Conservation (phyloP, 2,113 vertebrate species). For the Halichoerus grypus region DNA sequence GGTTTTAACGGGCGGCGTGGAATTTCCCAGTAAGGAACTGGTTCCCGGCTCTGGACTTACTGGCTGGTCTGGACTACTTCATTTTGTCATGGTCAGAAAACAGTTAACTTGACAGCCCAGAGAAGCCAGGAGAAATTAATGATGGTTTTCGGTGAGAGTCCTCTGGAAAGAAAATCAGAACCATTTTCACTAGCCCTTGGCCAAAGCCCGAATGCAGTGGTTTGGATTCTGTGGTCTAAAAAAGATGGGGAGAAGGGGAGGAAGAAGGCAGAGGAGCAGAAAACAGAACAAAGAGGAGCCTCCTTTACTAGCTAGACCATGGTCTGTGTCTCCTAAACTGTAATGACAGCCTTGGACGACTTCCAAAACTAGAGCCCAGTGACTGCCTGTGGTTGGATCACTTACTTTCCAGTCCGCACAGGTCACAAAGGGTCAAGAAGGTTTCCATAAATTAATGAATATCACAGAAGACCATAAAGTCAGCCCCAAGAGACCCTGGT, state of each 20-base stretch:
- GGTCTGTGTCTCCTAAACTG: neutral
- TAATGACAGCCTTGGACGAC: accelerated
- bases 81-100: neutral
- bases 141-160: neutral
- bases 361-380: neutral
- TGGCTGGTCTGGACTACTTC: neutral
- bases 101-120: neutral
- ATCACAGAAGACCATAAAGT: accelerated
- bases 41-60: neutral
- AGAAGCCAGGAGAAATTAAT: neutral
- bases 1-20: neutral
- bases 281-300: accelerated
- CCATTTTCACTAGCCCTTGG: neutral
- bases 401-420: neutral
- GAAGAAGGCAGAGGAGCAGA: neutral
- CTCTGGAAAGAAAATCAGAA: neutral
- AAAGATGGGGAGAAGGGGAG: no score
- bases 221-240: neutral
- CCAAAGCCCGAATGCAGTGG: neutral
- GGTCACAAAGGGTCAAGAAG: neutral
- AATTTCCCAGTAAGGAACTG: neutral
- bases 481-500: accelerated
- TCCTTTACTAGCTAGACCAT: neutral
- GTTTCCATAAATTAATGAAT: no score
- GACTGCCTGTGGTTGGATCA: neutral